Conservation (phyloP, 1,140 invertebrate genomes). For the Conus betulinus region DNA sequence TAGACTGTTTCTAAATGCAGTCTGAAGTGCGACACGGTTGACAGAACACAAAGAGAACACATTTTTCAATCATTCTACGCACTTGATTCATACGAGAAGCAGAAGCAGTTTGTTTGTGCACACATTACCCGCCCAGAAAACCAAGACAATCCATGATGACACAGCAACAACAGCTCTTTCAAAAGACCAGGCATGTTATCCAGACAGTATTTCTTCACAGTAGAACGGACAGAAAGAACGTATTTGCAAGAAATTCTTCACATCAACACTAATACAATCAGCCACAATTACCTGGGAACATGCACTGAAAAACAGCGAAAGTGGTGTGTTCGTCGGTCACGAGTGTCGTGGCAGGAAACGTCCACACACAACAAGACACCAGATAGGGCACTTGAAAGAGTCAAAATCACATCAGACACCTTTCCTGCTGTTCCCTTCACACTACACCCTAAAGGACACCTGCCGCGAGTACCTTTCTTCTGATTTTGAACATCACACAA, state of each 20-base stretch:
- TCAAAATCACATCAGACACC: conserved; percentile 34
- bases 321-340: neutral
- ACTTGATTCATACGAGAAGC: too few relatives aligned
- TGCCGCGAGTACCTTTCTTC: conserved; percentile 7
- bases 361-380: too few relatives aligned
- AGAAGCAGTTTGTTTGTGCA: too few relatives aligned
- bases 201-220: neutral
- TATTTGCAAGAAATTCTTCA: conserved; percentile 23
- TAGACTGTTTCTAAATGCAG: too few relatives aligned
- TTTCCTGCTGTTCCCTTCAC: conserved; percentile 35
- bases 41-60: too few relatives aligned
- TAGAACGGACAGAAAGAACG: neutral
- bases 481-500: conserved; percentile 27
- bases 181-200: neutral
- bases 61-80: too few relatives aligned
- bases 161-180: too few relatives aligned
- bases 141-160: too few relatives aligned
- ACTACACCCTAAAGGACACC: conserved; percentile 44
- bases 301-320: neutral
- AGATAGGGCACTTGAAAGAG: too few relatives aligned
- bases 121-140: too few relatives aligned
- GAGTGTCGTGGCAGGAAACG: too few relatives aligned
- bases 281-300: neutral
- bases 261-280: neutral
- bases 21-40: too few relatives aligned